Percentiles rank a stretch among this genome's conserved stretches.
These are phyloP conservation scores for Sebastes paucispinis DNA, from an alignment of 2,797 vertebrate species.

Conservation along the genomic window DNA sequence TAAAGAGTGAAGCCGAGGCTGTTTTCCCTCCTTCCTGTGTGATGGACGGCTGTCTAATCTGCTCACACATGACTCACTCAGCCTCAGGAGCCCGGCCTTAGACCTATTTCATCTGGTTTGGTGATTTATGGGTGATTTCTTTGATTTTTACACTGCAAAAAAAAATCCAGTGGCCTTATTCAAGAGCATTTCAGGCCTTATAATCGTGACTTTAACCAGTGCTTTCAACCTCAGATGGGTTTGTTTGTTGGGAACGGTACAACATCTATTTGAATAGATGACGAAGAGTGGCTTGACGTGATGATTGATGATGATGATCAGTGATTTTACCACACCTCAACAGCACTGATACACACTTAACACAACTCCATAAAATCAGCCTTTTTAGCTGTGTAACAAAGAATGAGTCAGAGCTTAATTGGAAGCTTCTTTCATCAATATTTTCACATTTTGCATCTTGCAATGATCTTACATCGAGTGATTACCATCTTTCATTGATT, in stretches of 20 bases:
- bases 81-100: conserved; percentile 13
- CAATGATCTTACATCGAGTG: not conserved
- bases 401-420: not conserved
- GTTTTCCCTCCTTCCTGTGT: conserved; percentile 16
- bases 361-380: no score
- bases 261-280: no score
- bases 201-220: not conserved
- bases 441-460: not conserved
- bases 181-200: not conserved
- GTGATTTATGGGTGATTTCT: conserved; percentile 4
- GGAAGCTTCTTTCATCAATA: not conserved
- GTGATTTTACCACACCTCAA: no score
- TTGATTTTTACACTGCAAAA: not conserved
- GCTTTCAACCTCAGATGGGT: not conserved
- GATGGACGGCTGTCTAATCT: conserved; percentile 46
- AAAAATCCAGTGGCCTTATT: not conserved
- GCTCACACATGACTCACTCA: conserved; percentile 45
- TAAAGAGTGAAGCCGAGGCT: conserved; percentile 35
- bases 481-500: no score
- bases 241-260: not conserved
- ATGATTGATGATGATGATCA: no score
- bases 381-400: not conserved
- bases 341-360: no score
- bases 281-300: fast-evolving
- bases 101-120: not conserved